Conservation (phyloP, 2,888 invertebrate species). For the Augochlorella aurata region DNA sequence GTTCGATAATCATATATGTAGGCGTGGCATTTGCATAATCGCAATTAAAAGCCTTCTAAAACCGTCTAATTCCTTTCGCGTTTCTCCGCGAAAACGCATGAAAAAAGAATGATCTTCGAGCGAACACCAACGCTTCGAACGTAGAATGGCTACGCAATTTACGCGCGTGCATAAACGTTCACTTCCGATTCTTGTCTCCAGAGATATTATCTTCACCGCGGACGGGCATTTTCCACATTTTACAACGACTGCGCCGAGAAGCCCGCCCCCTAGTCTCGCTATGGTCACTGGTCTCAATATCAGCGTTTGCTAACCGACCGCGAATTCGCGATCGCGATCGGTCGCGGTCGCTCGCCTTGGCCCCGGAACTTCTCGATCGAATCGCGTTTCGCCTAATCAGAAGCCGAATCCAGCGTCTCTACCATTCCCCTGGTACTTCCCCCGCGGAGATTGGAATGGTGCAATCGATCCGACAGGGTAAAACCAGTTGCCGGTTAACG, state of each 20-base stretch:
- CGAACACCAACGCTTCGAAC: neutral
- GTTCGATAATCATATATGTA: too few relatives aligned
- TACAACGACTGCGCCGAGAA: neutral
- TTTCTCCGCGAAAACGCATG: neutral
- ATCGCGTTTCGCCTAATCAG: neutral
- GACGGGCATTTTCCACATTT: neutral
- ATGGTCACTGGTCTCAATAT: neutral
- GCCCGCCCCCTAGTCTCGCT: neutral
- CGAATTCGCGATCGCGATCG: neutral
- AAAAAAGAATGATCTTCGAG: neutral
- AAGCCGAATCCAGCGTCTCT: neutral
- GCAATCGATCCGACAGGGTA: neutral
- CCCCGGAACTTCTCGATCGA: neutral
- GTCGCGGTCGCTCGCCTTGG: slow-evolving; percentile 2
- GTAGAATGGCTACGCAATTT: neutral
- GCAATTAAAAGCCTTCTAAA: neutral
- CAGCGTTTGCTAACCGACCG: neutral
- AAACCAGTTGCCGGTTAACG: slow-evolving; percentile 6
- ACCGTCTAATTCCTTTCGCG: neutral
- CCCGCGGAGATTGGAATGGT: neutral
- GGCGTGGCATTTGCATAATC: neutral
- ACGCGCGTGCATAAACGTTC: neutral
- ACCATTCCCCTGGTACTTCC: neutral
- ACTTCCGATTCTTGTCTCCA: neutral
- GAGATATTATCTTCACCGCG: neutral